Evolutionary conservation across 2,113 vertebrate species (phyloP), one percentile per base, ranked within the genome.

Genomic region (Thalassoma bifasciatum): DNA sequence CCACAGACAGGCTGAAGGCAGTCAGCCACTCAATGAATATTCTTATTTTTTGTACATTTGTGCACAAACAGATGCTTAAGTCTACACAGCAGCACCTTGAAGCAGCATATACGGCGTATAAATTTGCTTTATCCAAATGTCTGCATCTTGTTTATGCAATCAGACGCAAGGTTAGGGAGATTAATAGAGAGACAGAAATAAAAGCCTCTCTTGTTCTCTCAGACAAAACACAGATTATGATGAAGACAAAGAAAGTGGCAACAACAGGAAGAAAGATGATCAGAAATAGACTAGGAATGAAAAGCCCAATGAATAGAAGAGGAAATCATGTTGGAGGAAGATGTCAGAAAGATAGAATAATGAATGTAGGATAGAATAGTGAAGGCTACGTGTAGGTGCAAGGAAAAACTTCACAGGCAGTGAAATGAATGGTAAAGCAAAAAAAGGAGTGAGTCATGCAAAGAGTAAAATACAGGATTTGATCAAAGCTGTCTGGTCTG

Each of bases 131-230:
- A 46, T 46, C 14, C 6, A 14, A 14, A 46, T 5, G 7, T 14
- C 3, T 1, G 5, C 14, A 16, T 46, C 16, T 46, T 16, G 8
- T 7, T 46, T 16, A 46, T 46, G 14, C 44, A 46, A 46, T 46
- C 44, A 46, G 44, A 46, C 44, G 17, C 17, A 46, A 46, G 44
- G 44, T 19, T 19, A 49, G n/a, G 22, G 50, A 58, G 42, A 75
- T 70, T 53, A 81, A 65, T 23, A 30, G 49, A 72, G 56, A 19
- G 30, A 74, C 16, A n/a, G 30, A 53, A 59, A 74, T 17, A 13
- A 52, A 3, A 0, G 44, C 10, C 8, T 14, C 42, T 14, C 42
- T 44, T 44, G 14, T 44, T 44, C 42, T 17, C 42, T 44, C 42
- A 44, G 1, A 46, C 44, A 46, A 46, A 17, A 8, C 7, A 46